Percentiles rank a stretch among this genome's conserved stretches.
Conservation (phyloP, 2,888 invertebrate genomes). For the Chelonus formosanus region DNA sequence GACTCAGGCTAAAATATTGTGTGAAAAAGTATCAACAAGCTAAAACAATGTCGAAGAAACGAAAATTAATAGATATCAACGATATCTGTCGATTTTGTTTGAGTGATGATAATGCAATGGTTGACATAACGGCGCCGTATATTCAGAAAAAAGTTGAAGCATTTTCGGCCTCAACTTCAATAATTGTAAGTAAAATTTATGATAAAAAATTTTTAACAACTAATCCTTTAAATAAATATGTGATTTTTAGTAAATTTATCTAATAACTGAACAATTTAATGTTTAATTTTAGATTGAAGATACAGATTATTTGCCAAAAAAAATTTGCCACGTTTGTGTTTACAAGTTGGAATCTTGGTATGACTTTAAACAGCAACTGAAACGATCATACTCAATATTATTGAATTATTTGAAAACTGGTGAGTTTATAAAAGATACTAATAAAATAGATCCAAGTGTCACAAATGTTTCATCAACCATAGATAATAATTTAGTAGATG, state of each 20-base stretch:
- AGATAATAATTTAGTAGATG: not conserved
- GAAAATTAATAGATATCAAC: conserved; percentile 47
- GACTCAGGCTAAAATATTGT: no score
- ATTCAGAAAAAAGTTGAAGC: conserved; percentile 52
- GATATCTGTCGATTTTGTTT: conserved; percentile 59
- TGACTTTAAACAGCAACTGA: conserved; percentile 58
- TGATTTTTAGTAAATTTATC: conserved; percentile 9
- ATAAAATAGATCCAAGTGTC: conserved; percentile 39
- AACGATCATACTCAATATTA: conserved; percentile 51
- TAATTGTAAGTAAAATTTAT: conserved; percentile 46
- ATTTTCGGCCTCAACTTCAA: conserved; percentile 52
- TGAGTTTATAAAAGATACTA: conserved; percentile 22
- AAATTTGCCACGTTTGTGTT: conserved; percentile 58
- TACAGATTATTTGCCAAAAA: conserved; percentile 51
- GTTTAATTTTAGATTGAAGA: conserved; percentile 49
- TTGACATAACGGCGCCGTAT: conserved; percentile 48
- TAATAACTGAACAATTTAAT: not conserved
- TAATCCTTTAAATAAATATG: conserved; percentile 6
- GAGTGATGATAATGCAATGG: conserved; percentile 52
- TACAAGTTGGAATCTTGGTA: conserved; percentile 60
- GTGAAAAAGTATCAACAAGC: no score
- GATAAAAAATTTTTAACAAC: no score
- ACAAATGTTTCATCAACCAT: not conserved
- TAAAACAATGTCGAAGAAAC: conserved; percentile 51
- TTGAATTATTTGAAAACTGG: conserved; percentile 45